These are phyloP conservation scores for Xenopus petersii DNA, from an alignment of 2,797 vertebrate species.

Conservation along the genomic window DNA sequence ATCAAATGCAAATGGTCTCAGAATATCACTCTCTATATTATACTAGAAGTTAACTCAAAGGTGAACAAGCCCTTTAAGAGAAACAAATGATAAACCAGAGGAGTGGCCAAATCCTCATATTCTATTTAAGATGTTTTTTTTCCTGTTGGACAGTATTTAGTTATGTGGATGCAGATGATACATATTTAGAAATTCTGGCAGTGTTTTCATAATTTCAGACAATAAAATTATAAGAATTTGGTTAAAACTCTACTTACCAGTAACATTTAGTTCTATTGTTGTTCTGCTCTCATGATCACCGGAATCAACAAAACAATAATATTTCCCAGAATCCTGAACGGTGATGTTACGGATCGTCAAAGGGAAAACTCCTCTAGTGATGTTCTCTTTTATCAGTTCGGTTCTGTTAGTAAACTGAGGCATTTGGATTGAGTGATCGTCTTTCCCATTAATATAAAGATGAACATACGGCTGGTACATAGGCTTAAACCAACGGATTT, in stretches of 20 bases:
- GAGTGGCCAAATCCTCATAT: too few species aligned
- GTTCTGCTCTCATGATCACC: constrained; percentile 21
- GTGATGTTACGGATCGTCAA: constrained; percentile 34
- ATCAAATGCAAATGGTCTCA: too few species aligned
- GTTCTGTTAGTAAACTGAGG: constrained; percentile 39
- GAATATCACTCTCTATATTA: too few species aligned
- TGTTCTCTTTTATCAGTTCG: constrained; percentile 8
- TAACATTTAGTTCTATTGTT: constrained; percentile 40
- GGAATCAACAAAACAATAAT: constrained; percentile 45
- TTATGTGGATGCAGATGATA: too few species aligned
- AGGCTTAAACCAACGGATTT: constrained; percentile 51
- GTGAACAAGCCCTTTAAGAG: too few species aligned
- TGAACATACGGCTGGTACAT: constrained; percentile 1
- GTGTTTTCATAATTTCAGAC: too few species aligned
- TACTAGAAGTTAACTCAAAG: too few species aligned
- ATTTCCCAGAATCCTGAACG: constrained; percentile 47
- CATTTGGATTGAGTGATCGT: constrained; percentile 18
- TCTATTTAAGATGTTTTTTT: too few species aligned
- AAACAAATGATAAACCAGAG: too few species aligned
- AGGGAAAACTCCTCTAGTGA: constrained; percentile 26
- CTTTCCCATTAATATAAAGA: neutral
- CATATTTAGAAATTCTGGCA: too few species aligned
- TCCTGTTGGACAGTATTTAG: too few species aligned
- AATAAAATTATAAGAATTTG: too few species aligned
- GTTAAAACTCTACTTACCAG: constrained; percentile 39